These are phyloP conservation scores for Strigamia crassipes DNA, from an alignment of 2,888 invertebrate genomes.

Conservation along the genomic window DNA sequence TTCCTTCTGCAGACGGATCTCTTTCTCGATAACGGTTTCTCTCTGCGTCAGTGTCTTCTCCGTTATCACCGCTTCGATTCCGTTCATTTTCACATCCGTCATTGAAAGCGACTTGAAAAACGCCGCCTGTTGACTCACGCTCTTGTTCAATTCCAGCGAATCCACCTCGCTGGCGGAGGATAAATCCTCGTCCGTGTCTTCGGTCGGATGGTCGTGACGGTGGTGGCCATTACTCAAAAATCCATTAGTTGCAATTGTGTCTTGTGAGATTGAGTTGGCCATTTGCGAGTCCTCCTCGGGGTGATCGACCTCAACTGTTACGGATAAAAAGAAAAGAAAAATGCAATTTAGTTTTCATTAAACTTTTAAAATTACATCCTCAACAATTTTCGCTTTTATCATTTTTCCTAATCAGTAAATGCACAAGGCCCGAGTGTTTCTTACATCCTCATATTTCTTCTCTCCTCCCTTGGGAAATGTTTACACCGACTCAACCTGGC, in stretches of 20 bases:
- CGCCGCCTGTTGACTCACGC: not conserved
- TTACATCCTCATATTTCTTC: not conserved
- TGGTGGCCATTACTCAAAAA: not conserved
- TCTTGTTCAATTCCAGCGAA: not conserved
- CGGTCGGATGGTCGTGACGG: not conserved
- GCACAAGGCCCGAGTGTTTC: not conserved
- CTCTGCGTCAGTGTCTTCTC: not conserved
- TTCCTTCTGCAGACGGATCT: slow-evolving; percentile 57
- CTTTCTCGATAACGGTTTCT: slow-evolving; percentile 58
- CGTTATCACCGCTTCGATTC: not conserved
- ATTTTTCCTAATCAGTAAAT: not conserved
- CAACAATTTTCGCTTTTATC: not conserved
- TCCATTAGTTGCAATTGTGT: not conserved
- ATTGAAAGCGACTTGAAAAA: not conserved
- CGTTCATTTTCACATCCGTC: not conserved
- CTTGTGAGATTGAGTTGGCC: slow-evolving; percentile 17
- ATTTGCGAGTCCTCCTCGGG: slow-evolving; percentile 7
- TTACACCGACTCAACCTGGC: not conserved
- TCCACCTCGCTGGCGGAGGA: not conserved
- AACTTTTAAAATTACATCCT: not conserved
- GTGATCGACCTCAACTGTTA: not conserved
- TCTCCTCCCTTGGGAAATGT: not conserved
- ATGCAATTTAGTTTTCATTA: not conserved
- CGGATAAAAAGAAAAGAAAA: not conserved
- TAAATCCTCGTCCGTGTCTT: not conserved